Evolutionary conservation across 2,113 vertebrate species (phyloP).

Genomic region (Pteropus alecto): DNA sequence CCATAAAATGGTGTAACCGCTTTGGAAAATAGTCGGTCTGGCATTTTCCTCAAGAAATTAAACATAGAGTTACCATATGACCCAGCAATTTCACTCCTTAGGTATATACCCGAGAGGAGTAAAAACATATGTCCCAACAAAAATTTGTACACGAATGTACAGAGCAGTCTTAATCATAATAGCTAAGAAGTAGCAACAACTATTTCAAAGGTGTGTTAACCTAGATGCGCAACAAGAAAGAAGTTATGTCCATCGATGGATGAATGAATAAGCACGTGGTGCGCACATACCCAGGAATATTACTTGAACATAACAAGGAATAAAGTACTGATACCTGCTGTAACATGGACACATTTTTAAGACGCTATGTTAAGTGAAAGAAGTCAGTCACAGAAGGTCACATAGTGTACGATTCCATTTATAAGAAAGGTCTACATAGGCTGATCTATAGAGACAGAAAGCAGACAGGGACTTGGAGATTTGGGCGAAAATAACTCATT

Average conservation of each 20-base stretch:
- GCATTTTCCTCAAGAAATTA: neutral
- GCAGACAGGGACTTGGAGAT: neutral
- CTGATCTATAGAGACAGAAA: neutral
- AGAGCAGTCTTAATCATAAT: fast-evolving
- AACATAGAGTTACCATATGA: too few species aligned
- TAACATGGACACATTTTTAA: fast-evolving
- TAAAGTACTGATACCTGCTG: neutral
- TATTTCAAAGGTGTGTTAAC: too few species aligned
- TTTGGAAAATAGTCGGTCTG: neutral
- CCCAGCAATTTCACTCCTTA: neutral
- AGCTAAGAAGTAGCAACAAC: neutral
- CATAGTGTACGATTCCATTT: fast-evolving
- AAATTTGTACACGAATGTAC: neutral
- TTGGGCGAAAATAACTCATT: neutral
- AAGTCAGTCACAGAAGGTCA: neutral
- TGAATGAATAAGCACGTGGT: neutral
- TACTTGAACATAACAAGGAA: neutral
- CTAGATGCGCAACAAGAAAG: too few species aligned
- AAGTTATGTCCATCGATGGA: too few species aligned
- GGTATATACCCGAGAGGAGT: neutral
- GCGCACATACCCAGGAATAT: fast-evolving
- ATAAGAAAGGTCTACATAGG: fast-evolving
- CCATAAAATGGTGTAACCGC: fast-evolving
- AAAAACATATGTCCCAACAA: neutral
- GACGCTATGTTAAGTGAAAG: neutral